A percentile compares a stretch with the other conserved stretches of the same genome.
Evolutionary conservation across 2,797 vertebrate species (phyloP).

Genomic region (Parauchenoglanis punctatus): DNA sequence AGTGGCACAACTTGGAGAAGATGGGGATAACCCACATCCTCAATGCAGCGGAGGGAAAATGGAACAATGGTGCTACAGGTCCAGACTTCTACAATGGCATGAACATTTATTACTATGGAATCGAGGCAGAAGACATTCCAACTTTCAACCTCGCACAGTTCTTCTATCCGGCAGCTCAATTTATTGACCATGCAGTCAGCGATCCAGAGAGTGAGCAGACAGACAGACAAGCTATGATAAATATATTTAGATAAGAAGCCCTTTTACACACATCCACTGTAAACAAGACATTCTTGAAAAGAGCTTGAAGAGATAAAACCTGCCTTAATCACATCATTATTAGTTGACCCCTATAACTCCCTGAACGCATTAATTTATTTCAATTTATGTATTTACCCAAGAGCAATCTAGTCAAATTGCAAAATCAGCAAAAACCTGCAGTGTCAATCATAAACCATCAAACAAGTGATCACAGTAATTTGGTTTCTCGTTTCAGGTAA

Average conservation of each 20-base stretch:
- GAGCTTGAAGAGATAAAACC: neutral
- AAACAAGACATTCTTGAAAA: neutral
- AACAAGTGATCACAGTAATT: neutral
- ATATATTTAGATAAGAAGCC: constrained; percentile 51
- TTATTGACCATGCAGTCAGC: constrained; percentile 83
- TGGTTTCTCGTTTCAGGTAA: constrained; percentile 75
- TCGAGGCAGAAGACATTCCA: constrained; percentile 89
- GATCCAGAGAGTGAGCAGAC: constrained; percentile 80
- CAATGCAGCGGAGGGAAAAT: constrained; percentile 87
- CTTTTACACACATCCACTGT: too few species aligned
- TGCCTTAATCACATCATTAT: neutral
- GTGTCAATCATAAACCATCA: neutral
- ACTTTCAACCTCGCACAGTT: constrained; percentile 87
- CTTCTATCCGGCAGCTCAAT: constrained; percentile 84
- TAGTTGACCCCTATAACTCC: neutral
- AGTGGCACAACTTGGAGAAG: constrained; percentile 81
- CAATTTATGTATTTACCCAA: neutral
- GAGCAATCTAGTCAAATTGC: neutral
- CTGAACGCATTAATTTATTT: neutral
- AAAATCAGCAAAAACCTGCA: neutral
- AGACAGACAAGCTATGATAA: constrained; percentile 43
- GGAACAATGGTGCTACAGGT: constrained; percentile 88
- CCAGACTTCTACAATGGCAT: constrained; percentile 82
- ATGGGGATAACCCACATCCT: constrained; percentile 89
- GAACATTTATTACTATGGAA: constrained; percentile 83